Evolutionary conservation across 1,140 invertebrate genomes (phyloP).

Genomic region (Andricus grossulariae): DNA sequence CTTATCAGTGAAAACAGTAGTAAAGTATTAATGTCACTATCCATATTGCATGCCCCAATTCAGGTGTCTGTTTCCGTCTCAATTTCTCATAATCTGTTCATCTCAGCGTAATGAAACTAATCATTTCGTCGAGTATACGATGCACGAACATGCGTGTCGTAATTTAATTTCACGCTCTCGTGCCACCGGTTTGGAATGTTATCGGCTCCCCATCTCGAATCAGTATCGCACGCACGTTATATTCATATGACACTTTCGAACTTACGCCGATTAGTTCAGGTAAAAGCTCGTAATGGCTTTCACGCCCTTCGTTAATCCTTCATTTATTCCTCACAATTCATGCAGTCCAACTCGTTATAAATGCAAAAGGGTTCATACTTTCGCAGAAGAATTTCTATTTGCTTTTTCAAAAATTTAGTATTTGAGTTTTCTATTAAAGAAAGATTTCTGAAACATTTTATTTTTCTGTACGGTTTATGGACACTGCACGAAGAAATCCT

Average conservation of each 20-base stretch:
- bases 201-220: constrained; percentile 40
- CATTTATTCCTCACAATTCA: neutral
- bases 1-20: too few species aligned
- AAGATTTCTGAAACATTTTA: too few species aligned
- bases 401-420: too few species aligned
- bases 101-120: neutral
- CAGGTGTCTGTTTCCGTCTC: too few species aligned
- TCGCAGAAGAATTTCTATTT: too few species aligned
- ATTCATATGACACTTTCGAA: constrained; percentile 7
- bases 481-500: too few species aligned
- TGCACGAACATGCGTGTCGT: constrained; percentile 36
- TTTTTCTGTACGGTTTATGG: too few species aligned
- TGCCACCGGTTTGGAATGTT: constrained; percentile 40
- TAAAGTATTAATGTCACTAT: too few species aligned
- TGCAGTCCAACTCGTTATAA: neutral
- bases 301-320: constrained; percentile 10
- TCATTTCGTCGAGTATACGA: constrained; percentile 9
- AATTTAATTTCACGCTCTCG: constrained; percentile 51
- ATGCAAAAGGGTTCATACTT: neutral
- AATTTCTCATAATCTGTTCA: neutral
- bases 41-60: too few species aligned
- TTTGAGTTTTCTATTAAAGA: too few species aligned
- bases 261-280: neutral
- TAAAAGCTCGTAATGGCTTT: constrained; percentile 10
- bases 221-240: neutral